A percentile compares a stretch with the other conserved stretches of the same genome.
Evolutionary conservation across 2,113 vertebrate genomes (phyloP).

Genomic region (Zosterops hypoxanthus): DNA sequence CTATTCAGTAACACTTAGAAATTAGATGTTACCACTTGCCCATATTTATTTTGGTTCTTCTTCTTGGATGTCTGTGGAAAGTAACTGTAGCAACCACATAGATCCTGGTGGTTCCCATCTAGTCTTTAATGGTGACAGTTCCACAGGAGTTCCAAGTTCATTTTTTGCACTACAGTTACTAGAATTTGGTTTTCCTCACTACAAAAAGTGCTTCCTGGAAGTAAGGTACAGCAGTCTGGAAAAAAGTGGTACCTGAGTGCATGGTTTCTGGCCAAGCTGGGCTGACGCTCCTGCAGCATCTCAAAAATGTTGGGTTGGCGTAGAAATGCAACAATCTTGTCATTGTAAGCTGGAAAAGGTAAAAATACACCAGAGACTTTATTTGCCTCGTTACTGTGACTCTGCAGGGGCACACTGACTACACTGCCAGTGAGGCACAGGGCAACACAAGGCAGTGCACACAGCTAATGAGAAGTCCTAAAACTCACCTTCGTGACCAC

Average conservation of each 20-base stretch:
- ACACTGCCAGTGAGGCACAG: not conserved
- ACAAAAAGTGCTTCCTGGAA: not conserved
- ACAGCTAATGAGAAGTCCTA: not conserved
- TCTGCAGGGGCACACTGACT: not conserved
- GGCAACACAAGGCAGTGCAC: not conserved
- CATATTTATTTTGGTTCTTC: not conserved
- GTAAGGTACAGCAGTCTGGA: not conserved
- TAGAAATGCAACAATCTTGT: slow-evolving; percentile 98
- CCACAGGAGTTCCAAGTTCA: not conserved
- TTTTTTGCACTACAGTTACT: not conserved
- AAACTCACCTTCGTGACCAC: not conserved
- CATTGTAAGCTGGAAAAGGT: slow-evolving; percentile 89
- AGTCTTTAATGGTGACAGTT: not conserved
- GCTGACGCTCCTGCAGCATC: slow-evolving; percentile 95
- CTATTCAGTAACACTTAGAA: not conserved
- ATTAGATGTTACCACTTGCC: not conserved
- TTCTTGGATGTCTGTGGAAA: not conserved
- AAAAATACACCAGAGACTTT: not conserved
- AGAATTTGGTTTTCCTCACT: not conserved
- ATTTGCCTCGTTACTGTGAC: not conserved
- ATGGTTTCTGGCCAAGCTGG: slow-evolving; percentile 91
- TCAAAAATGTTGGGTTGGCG: slow-evolving; percentile 97
- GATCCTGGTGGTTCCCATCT: not conserved
- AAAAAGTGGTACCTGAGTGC: slow-evolving; percentile 83
- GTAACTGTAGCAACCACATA: not conserved